phyloP scores from a whole-genome alignment of 2,797 vertebrate genomes.

The Rachycentron canadum region DNA sequence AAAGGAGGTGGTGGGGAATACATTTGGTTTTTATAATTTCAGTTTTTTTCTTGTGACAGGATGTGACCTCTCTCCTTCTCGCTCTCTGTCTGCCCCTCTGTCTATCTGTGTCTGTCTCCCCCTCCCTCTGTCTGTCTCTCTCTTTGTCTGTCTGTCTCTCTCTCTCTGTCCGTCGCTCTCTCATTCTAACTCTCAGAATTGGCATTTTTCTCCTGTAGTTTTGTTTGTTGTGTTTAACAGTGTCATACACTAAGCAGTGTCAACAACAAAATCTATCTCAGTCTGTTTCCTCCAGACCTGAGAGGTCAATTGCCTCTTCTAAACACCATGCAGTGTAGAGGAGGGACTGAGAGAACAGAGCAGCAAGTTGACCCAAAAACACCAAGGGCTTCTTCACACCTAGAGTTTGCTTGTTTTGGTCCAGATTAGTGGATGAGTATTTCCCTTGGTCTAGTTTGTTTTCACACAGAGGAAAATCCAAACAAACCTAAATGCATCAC shows the following conservation, averaged over 20 bases:
- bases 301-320: conserved; percentile 28
- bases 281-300: conserved; percentile 49
- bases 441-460: too few relatives aligned
- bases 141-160: neutral
- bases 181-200: neutral
- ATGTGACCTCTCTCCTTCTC: too few relatives aligned
- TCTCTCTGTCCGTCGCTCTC: neutral
- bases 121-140: neutral
- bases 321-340: conserved; percentile 20
- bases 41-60: too few relatives aligned
- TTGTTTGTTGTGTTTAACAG: conserved; percentile 32
- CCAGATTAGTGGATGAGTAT: too few relatives aligned
- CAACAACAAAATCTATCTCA: conserved; percentile 23
- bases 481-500: too few relatives aligned
- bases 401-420: too few relatives aligned
- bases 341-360: conserved; percentile 24
- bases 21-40: too few relatives aligned
- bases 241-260: conserved; percentile 71
- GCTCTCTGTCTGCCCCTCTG: too few relatives aligned
- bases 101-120: too few relatives aligned
- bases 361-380: conserved; percentile 3
- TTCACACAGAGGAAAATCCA: too few relatives aligned
- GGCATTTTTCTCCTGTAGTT: neutral
- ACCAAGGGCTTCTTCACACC: neutral
- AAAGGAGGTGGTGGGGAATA: too few relatives aligned